Evolutionary conservation across 2,888 invertebrate species (phyloP), one percentile per base, ranked within the genome.

Genomic region (Tetranychus truncatus): DNA sequence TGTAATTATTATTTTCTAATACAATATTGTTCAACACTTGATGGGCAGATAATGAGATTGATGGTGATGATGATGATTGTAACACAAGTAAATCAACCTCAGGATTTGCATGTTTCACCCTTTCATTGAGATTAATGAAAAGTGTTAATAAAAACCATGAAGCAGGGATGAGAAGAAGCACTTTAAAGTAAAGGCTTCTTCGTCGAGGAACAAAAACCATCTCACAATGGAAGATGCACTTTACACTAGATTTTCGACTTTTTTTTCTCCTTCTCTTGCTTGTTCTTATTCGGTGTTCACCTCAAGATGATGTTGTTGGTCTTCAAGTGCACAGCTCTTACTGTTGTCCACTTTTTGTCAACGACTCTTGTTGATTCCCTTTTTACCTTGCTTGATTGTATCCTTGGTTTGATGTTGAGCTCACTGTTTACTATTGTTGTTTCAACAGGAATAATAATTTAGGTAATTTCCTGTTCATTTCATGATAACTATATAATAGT

Each of bases 91-190:
- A 55, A 55, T 55, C 55, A 55, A n/a, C n/a, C n/a, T 15, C 55
- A 55, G 9, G 7, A 15, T 55, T 55, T 55, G 55, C 1, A 55
- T 55, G 55, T 55, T 55, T 55, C 2, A 34, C 72, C 69, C 72
- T 66, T 7, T 76, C 76, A 74, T 75, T 74, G 21, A 72, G 72
- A 34, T 78, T 76, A n/a, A 78, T 69, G n/a, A 79, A 72, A 44
- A 78, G 75, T 9, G 77, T 78, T 45, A 79, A 75, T n/a, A 78
- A 55, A 21, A 79, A 73, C 79, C 79, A 79, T 66, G 76, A 77
- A 72, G 77, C 72, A 0, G 77, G 77, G 15, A 79, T 75, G 8
- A 79, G 75, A n/a, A 79, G 44, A 4, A 79, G 69, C 21, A 77
- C 74, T 71, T 78, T 77, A 55, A 55, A 55, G 55, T 55, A 55